A percentile compares a stretch with the other conserved stretches of the same genome.
phyloP scores from a whole-genome alignment of 1,140 invertebrate genomes.

The Chionoecetes opilio region DNA sequence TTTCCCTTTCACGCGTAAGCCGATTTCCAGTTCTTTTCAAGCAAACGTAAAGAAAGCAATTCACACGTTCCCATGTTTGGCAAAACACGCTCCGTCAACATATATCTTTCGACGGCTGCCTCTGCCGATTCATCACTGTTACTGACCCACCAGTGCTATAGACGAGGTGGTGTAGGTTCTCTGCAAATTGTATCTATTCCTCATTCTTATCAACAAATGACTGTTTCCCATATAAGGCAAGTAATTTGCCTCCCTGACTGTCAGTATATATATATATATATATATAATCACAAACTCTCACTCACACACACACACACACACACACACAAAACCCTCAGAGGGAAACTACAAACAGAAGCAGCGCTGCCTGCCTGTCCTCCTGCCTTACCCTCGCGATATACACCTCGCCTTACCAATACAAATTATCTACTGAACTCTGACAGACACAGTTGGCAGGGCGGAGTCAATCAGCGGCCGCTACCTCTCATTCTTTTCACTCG shows the following conservation, averaged over 20 bases:
- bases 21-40: neutral
- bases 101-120: constrained; percentile 7
- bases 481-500: neutral
- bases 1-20: neutral
- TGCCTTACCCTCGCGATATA: neutral
- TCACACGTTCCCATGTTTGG: constrained; percentile 4
- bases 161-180: no score
- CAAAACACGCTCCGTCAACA: neutral
- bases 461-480: neutral
- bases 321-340: no score
- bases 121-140: neutral
- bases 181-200: no score
- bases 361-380: neutral
- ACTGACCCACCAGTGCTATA: neutral
- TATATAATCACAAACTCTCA: no score
- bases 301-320: no score
- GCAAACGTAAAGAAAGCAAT: neutral
- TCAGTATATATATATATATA: no score
- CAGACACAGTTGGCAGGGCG: neutral
- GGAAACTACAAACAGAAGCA: no score
- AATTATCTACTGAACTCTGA: constrained; percentile 8
- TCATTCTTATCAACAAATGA: no score
- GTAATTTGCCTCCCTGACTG: no score
- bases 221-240: no score
- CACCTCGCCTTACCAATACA: neutral